Evolutionary conservation across 1,140 invertebrate species (phyloP).

Genomic region (Paraescarpia echinospica): DNA sequence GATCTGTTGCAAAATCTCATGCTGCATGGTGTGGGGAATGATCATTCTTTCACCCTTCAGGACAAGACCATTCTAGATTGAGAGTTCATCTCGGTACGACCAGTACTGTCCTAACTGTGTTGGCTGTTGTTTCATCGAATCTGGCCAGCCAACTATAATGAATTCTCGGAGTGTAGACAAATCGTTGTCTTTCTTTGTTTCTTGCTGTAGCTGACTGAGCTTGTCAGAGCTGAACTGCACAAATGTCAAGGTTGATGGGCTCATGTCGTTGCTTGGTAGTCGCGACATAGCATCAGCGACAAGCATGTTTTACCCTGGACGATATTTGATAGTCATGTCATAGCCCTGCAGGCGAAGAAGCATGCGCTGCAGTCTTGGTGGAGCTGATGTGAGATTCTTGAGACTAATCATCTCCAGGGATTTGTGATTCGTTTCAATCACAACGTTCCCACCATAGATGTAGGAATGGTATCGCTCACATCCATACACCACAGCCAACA

Average conservation of each 20-base stretch:
- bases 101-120: no score
- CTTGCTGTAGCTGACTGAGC: neutral
- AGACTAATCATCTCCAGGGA: slow-evolving; percentile 50
- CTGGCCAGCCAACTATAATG: neutral
- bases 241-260: slow-evolving; percentile 7
- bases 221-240: slow-evolving; percentile 7
- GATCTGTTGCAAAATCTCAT: no score
- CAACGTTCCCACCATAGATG: slow-evolving; percentile 21
- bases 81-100: no score
- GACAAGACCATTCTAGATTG: no score
- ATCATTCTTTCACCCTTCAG: no score
- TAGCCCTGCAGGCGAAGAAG: no score
- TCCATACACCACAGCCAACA: slow-evolving; percentile 45
- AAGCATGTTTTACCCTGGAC: slow-evolving; percentile 53
- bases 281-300: slow-evolving; percentile 50
- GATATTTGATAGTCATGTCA: slow-evolving; percentile 54
- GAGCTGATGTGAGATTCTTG: slow-evolving; percentile 56
- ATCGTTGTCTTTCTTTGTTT: neutral
- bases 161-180: neutral
- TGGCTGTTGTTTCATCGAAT: no score
- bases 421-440: slow-evolving; percentile 29
- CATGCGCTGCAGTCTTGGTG: no score
- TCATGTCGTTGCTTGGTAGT: slow-evolving; percentile 13
- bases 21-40: no score
- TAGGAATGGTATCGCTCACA: slow-evolving; percentile 15